Percentiles rank a stretch among this genome's conserved stretches.
Conservation (phyloP, 2,888 invertebrate species). For the Volucella bombylans region DNA sequence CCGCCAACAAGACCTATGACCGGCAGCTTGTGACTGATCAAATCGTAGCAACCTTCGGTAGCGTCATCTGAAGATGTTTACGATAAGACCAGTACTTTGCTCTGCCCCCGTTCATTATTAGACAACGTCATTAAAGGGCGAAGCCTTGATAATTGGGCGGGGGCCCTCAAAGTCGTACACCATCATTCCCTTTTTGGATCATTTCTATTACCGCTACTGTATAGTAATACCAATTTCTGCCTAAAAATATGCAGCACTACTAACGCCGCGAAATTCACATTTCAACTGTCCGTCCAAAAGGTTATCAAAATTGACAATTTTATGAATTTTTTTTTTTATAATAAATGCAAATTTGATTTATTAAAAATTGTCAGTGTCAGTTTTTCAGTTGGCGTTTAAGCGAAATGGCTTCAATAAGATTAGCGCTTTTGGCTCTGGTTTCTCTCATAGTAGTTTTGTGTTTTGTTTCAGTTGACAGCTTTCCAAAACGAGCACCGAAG, state of each 20-base stretch:
- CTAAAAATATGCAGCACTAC: constrained; percentile 51
- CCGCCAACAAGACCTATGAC: no score
- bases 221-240: neutral
- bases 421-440: neutral
- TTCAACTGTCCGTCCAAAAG: constrained; percentile 50
- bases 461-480: constrained; percentile 16
- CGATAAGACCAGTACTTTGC: no score
- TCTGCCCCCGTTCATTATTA: no score
- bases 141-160: no score
- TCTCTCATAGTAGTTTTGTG: neutral
- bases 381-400: constrained; percentile 40
- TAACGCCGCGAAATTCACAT: neutral
- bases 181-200: neutral
- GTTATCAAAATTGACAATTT: constrained; percentile 49
- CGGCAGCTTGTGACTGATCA: no score
- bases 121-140: no score
- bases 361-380: constrained; percentile 38
- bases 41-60: no score
- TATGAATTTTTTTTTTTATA: constrained; percentile 16
- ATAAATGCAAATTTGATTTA: constrained; percentile 26
- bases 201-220: constrained; percentile 2
- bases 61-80: no score
- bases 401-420: constrained; percentile 31
- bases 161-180: no score
- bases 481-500: neutral